Conservation (phyloP, 2,888 invertebrate species). For the Lasius fuliginosus region DNA sequence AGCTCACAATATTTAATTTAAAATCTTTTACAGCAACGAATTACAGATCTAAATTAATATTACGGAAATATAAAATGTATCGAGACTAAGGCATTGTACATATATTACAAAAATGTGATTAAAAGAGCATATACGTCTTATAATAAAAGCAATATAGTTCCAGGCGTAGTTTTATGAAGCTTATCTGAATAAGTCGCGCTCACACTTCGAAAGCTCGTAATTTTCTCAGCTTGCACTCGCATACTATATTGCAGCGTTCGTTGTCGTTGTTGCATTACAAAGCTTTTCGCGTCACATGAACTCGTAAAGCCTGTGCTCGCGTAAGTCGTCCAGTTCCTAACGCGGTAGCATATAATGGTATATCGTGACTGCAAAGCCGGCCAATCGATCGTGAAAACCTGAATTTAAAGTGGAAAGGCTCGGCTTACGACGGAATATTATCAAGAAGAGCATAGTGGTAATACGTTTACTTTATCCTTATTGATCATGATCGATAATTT, state of each 20-base stretch:
- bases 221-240: conserved; percentile 57
- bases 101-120: neutral
- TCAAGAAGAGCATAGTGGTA: neutral
- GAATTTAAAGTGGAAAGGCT: conserved; percentile 58
- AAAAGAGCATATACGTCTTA: conserved; percentile 20
- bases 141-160: conserved; percentile 32
- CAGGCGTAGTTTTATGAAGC: conserved; percentile 56
- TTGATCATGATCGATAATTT: conserved; percentile 22
- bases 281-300: conserved; percentile 70
- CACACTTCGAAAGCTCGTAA: conserved; percentile 66
- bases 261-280: conserved; percentile 67
- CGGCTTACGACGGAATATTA: conserved; percentile 25
- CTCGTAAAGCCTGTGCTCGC: conserved; percentile 60
- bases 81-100: neutral
- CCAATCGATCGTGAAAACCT: conserved; percentile 68
- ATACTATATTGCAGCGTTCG: conserved; percentile 34
- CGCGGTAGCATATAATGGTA: conserved; percentile 39
- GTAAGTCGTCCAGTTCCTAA: conserved; percentile 51
- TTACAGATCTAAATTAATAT: conserved; percentile 1
- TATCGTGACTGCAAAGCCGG: conserved; percentile 64
- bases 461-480: conserved; percentile 33
- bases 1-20: neutral
- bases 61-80: conserved; percentile 20
- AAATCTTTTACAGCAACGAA: neutral
- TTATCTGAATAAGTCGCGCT: conserved; percentile 64